A percentile compares a stretch with the other conserved stretches of the same genome.
Conservation (phyloP, 2,888 invertebrate species). For the Pyrgus malvae region DNA sequence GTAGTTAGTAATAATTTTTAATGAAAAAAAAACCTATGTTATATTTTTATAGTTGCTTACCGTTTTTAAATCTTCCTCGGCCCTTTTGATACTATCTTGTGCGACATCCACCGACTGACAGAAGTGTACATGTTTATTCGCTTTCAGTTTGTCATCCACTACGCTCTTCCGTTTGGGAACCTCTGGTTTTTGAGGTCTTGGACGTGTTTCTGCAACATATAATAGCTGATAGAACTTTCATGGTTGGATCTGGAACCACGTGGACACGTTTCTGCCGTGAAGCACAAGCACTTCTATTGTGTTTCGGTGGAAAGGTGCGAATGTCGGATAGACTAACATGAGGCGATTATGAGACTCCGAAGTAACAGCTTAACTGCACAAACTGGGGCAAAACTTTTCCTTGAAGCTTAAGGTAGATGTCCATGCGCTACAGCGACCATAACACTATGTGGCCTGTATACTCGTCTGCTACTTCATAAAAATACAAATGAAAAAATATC, state of each 20-base stretch:
- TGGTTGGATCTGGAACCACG: not conserved
- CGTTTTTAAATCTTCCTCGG: conserved; percentile 39
- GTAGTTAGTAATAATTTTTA: too few relatives aligned
- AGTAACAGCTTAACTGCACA: too few relatives aligned
- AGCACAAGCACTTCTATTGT: too few relatives aligned
- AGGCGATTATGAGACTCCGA: too few relatives aligned
- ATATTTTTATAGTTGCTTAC: conserved; percentile 27
- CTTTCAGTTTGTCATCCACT: not conserved
- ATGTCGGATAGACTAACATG: too few relatives aligned
- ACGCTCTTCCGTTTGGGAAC: not conserved
- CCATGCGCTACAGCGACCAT: too few relatives aligned
- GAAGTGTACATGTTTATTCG: conserved; percentile 27
- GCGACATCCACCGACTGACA: conserved; percentile 35
- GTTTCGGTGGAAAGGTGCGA: too few relatives aligned
- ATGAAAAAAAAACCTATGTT: not conserved
- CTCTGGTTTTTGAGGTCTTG: conserved; percentile 22
- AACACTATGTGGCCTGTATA: too few relatives aligned
- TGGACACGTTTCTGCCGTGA: not conserved
- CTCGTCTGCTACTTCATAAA: too few relatives aligned
- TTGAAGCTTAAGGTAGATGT: too few relatives aligned
- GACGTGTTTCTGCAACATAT: conserved; percentile 12
- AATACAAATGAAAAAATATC: too few relatives aligned
- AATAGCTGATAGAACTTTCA: not conserved
- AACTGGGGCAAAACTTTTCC: too few relatives aligned
- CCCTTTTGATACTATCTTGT: conserved; percentile 30